Conservation (phyloP, 2,888 invertebrate species). For the Rapana venosa region DNA sequence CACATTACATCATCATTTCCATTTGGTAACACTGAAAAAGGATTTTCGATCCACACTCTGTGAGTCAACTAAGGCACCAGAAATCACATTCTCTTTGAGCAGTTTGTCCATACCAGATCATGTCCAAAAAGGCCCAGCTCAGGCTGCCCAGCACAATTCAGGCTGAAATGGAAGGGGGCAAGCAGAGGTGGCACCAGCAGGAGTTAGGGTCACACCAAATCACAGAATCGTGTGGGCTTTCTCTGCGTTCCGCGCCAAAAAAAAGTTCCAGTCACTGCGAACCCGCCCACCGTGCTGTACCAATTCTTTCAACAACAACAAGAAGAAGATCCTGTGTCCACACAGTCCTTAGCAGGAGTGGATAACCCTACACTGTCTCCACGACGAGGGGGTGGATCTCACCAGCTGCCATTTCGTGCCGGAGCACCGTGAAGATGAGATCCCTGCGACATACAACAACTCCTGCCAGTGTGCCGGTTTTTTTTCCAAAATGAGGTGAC, state of each 20-base stretch:
- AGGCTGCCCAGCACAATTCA: not conserved
- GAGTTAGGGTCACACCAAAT: not conserved
- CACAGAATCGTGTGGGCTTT: not conserved
- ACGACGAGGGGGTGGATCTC: not conserved
- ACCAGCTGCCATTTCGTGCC: not conserved
- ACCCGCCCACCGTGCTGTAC: not conserved
- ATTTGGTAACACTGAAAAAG: no score
- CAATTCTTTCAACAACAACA: not conserved
- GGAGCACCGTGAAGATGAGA: no score
- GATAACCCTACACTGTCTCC: no score
- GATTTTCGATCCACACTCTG: not conserved
- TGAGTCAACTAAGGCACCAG: conserved; percentile 3
- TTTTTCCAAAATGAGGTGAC: no score
- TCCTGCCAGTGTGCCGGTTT: no score
- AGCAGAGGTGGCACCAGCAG: not conserved
- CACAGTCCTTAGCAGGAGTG: not conserved
- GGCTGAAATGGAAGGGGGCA: not conserved
- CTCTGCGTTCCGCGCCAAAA: not conserved
- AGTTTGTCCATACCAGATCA: not conserved
- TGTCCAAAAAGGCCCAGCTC: not conserved
- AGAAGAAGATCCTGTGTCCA: not conserved
- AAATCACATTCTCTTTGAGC: conserved; percentile 18
- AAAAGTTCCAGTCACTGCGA: not conserved
- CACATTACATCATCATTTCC: not conserved
- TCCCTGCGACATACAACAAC: no score